phyloP scores from a whole-genome alignment of 2,797 vertebrate genomes.

The Arctocebus calabarensis region DNA sequence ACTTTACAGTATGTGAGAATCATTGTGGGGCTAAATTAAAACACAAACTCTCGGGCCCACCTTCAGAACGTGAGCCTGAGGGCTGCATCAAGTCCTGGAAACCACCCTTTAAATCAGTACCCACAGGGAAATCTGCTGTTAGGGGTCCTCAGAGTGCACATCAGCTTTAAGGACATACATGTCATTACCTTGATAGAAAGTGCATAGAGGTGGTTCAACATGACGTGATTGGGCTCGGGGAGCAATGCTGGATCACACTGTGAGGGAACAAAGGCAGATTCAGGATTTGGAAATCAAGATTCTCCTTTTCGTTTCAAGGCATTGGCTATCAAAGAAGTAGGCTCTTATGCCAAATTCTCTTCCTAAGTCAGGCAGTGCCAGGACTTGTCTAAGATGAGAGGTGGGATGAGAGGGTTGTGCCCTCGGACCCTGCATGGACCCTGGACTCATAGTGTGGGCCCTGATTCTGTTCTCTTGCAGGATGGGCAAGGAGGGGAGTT shows the following conservation, averaged over 20 bases:
- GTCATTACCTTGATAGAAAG: conserved; percentile 97
- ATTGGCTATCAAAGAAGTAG: not conserved
- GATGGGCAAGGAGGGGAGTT: not conserved
- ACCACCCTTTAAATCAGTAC: not conserved
- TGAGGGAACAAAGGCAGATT: not conserved
- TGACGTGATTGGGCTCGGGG: conserved; percentile 98
- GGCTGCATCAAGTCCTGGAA: not conserved
- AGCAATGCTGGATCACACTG: conserved; percentile 98
- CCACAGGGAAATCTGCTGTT: not conserved
- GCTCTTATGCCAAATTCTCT: not conserved
- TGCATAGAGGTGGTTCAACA: conserved; percentile 98
- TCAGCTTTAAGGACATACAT: not conserved
- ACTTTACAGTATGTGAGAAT: fast-evolving
- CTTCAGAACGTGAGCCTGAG: not conserved
- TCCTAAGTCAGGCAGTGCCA: not conserved
- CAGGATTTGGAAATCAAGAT: not conserved
- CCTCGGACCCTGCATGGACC: not conserved
- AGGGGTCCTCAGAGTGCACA: not conserved
- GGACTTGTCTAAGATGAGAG: not conserved
- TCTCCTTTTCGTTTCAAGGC: not conserved
- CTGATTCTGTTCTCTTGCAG: fast-evolving
- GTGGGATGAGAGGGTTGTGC: not conserved
- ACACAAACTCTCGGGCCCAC: not conserved
- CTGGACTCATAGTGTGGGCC: not conserved
- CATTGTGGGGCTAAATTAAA: not conserved